These are phyloP conservation scores for Notiomystis cincta DNA, from an alignment of 2,113 vertebrate genomes.

Conservation along the genomic window DNA sequence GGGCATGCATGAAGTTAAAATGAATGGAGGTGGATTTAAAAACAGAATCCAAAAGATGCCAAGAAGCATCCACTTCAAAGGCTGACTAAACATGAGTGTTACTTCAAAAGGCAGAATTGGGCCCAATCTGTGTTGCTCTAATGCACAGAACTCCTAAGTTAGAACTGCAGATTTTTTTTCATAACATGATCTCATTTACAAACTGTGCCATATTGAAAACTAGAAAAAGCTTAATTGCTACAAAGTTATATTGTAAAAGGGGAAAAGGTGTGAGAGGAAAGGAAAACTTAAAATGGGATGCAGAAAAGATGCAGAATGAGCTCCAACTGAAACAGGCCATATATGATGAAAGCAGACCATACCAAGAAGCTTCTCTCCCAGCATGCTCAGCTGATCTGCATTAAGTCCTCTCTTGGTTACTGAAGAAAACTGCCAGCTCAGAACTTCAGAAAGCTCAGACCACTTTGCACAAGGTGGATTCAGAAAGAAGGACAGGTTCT, in stretches of 20 bases:
- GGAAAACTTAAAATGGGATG: neutral
- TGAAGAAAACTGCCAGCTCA: slow-evolving; percentile 93
- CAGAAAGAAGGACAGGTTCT: slow-evolving; percentile 88
- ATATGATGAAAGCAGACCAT: neutral
- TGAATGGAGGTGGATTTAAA: neutral
- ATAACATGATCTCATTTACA: neutral
- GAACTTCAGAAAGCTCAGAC: slow-evolving; percentile 83
- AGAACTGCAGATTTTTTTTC: neutral
- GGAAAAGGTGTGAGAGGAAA: neutral
- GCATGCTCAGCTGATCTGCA: slow-evolving; percentile 81
- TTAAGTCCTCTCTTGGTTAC: slow-evolving; percentile 85
- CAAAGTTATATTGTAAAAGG: too few relatives aligned
- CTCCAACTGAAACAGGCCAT: neutral
- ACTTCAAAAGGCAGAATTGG: neutral
- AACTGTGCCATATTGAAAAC: neutral
- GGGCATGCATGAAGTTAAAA: neutral
- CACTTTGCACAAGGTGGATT: slow-evolving; percentile 83
- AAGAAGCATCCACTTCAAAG: neutral
- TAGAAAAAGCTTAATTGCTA: neutral
- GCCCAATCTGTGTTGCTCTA: neutral
- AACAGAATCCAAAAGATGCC: neutral
- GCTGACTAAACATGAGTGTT: neutral
- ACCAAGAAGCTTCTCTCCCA: slow-evolving; percentile 83
- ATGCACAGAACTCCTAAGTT: neutral
- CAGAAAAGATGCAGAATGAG: neutral